Conservation (phyloP, 2,888 invertebrate genomes). For the Andricus quercusramuli region DNA sequence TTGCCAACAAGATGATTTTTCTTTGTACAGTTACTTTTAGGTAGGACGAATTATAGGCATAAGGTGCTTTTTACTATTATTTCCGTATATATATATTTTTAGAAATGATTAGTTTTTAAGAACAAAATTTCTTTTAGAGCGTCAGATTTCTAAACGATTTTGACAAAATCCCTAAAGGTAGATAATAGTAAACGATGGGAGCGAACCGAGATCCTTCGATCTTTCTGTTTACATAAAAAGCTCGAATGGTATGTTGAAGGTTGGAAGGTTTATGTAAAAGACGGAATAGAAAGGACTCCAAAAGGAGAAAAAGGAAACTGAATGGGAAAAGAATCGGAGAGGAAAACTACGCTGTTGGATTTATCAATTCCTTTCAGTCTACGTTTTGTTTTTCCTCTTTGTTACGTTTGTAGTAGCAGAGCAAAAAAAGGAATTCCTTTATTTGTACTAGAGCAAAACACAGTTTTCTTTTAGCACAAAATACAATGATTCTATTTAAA, state of each 20-base stretch:
- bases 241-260: slow-evolving; percentile 6
- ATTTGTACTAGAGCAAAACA: slow-evolving; percentile 8
- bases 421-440: neutral
- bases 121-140: neutral
- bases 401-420: slow-evolving; percentile 13
- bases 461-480: slow-evolving; percentile 4
- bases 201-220: neutral
- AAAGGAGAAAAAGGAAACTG: slow-evolving; percentile 26
- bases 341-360: slow-evolving; percentile 38
- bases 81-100: no score
- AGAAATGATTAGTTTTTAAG: no score
- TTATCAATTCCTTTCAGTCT: slow-evolving; percentile 32
- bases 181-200: neutral
- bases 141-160: neutral
- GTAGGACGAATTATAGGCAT: no score
- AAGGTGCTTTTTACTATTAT: no score
- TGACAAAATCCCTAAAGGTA: neutral
- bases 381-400: slow-evolving; percentile 28
- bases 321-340: slow-evolving; percentile 38
- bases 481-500: slow-evolving; percentile 32
- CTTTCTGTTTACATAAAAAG: slow-evolving; percentile 33
- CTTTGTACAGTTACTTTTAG: no score
- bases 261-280: slow-evolving; percentile 28
- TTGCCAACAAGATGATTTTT: neutral
- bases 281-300: slow-evolving; percentile 25